Conservation (phyloP, 2,888 invertebrate species). For the Phragmatobia fuliginosa region DNA sequence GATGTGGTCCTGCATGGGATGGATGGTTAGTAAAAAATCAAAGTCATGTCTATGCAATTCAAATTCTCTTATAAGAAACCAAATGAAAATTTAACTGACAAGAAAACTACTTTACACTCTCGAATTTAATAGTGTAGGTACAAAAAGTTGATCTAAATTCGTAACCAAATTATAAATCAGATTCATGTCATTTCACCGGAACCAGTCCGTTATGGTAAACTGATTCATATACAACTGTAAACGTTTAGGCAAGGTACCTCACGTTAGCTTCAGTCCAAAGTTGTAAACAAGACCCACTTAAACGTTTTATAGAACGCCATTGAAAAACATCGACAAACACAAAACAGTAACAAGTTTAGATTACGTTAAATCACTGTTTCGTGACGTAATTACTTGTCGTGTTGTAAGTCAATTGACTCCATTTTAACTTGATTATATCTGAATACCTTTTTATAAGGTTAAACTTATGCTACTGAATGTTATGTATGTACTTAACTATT, state of each 20-base stretch:
- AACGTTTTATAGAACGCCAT: slow-evolving; percentile 15
- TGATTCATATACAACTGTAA: slow-evolving; percentile 12
- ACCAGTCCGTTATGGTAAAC: slow-evolving; percentile 11
- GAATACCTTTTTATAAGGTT: not conserved
- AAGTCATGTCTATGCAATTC: not conserved
- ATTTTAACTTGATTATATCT: not conserved
- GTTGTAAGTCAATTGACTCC: not conserved
- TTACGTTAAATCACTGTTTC: slow-evolving; percentile 16
- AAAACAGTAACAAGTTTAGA: slow-evolving; percentile 25
- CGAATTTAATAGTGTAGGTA: not conserved
- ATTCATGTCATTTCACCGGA: slow-evolving; percentile 10
- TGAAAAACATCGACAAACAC: slow-evolving; percentile 17
- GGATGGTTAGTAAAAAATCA: not conserved
- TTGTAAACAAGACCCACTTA: slow-evolving; percentile 7
- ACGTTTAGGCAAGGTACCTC: slow-evolving; percentile 6
- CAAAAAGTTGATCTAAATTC: not conserved
- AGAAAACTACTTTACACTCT: not conserved
- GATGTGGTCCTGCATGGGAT: too few relatives aligned
- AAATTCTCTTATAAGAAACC: not conserved
- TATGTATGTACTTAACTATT: not conserved
- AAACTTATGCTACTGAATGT: not conserved
- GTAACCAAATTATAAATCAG: not conserved
- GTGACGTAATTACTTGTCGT: slow-evolving; percentile 10
- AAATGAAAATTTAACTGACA: not conserved
- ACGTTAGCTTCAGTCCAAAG: not conserved